A percentile compares a stretch with the other conserved stretches of the same genome.
phyloP scores from a whole-genome alignment of 2,797 vertebrate genomes.

The Danio aesculapii region DNA sequence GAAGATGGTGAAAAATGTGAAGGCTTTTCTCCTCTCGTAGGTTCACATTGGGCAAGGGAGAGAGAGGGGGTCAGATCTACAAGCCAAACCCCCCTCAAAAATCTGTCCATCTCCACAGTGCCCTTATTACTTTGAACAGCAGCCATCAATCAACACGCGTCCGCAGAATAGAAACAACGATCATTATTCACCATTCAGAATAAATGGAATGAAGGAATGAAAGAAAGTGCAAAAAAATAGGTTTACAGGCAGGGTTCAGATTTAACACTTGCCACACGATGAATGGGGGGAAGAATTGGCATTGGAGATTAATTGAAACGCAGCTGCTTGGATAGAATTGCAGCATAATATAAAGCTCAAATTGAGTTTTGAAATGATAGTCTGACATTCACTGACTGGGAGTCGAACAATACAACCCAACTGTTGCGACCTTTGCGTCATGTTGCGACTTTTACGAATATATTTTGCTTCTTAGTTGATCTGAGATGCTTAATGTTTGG shows the following conservation, averaged over 20 bases:
- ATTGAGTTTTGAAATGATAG: not conserved
- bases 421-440: not conserved
- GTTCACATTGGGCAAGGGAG: slow-evolving; percentile 54
- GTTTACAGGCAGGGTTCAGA: slow-evolving; percentile 28
- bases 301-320: not conserved
- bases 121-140: slow-evolving; percentile 56
- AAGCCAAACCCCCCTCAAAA: slow-evolving; percentile 50
- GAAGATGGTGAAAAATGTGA: slow-evolving; percentile 61
- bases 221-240: not conserved
- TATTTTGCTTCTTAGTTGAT: too few species aligned
- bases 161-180: slow-evolving; percentile 55
- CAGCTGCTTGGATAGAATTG: not conserved
- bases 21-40: slow-evolving; percentile 54
- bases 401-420: not conserved
- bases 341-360: not conserved
- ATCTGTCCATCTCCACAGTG: slow-evolving; percentile 57
- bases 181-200: slow-evolving; percentile 58
- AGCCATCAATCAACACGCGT: slow-evolving; percentile 53
- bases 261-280: slow-evolving; percentile 7
- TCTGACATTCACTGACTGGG: not conserved
- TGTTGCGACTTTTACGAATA: too few species aligned
- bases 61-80: slow-evolving; percentile 45
- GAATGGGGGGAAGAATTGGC: not conserved
- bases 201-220: not conserved
- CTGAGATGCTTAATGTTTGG: too few species aligned